Evolutionary conservation across 1,140 invertebrate species (phyloP).

Genomic region (Lepidurus packardi): DNA sequence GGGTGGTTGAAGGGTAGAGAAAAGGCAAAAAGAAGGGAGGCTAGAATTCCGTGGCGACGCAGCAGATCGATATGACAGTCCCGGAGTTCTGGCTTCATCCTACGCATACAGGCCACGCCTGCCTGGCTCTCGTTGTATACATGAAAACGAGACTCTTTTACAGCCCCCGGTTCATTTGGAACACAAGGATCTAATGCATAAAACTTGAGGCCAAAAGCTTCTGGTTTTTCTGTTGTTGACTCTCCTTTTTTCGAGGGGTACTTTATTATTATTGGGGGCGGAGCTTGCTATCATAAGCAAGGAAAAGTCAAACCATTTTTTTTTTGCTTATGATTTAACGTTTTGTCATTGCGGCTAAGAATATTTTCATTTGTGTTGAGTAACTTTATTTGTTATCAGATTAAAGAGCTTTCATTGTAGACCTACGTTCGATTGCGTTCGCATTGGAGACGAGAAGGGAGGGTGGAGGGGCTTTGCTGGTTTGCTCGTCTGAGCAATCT

Average conservation of each 20-base stretch:
- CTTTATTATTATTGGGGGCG: neutral
- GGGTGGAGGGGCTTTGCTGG: neutral
- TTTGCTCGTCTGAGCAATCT: slow-evolving; percentile 21
- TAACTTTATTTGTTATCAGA: neutral
- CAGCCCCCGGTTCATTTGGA: slow-evolving; percentile 11
- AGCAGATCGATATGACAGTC: slow-evolving; percentile 22
- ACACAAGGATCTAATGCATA: slow-evolving; percentile 22
- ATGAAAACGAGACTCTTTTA: slow-evolving; percentile 20
- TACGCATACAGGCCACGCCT: slow-evolving; percentile 25
- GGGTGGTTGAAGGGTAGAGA: slow-evolving; percentile 1
- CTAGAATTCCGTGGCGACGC: slow-evolving; percentile 23
- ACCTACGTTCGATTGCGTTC: slow-evolving; percentile 5
- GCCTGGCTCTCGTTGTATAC: slow-evolving; percentile 24
- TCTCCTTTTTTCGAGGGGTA: neutral
- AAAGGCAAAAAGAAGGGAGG: slow-evolving; percentile 24
- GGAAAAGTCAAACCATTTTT: neutral
- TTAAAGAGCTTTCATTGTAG: slow-evolving; percentile 7
- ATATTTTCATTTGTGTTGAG: neutral
- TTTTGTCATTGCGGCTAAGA: neutral
- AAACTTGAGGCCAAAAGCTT: neutral
- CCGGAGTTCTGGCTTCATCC: slow-evolving; percentile 13
- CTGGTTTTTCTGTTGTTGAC: neutral
- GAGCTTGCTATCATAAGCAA: neutral
- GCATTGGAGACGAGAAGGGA: neutral
- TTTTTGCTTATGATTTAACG: neutral